Evolutionary conservation across 1,140 invertebrate species (phyloP).

Genomic region (Hyposmocoma kahamanoa): DNA sequence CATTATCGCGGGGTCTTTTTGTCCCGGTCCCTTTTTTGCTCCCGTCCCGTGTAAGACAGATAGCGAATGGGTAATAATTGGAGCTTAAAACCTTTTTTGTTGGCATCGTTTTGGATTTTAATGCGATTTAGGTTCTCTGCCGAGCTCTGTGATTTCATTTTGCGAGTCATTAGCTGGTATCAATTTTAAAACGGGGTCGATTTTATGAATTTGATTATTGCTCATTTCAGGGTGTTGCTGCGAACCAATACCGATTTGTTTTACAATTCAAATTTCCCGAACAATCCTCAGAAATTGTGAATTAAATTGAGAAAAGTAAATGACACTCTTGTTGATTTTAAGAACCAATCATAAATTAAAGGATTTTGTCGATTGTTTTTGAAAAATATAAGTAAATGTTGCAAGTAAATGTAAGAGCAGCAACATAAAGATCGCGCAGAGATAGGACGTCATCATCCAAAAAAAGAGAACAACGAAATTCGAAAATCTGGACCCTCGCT

Average conservation of each 20-base stretch:
- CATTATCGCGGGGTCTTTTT: conserved; percentile 40
- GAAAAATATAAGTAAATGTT: too few species aligned
- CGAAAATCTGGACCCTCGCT: conserved; percentile 3
- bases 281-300: too few species aligned
- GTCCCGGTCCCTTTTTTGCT: conserved; percentile 33
- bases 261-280: too few species aligned
- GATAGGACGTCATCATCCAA: too few species aligned
- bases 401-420: too few species aligned
- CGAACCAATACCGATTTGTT: too few species aligned
- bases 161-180: conserved; percentile 9
- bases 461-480: not conserved
- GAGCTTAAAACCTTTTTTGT: conserved; percentile 33
- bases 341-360: too few species aligned
- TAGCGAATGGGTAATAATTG: conserved; percentile 47
- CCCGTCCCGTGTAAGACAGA: conserved; percentile 38
- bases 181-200: not conserved
- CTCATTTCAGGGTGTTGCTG: not conserved
- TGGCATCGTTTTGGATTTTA: conserved; percentile 15
- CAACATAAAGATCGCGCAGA: too few species aligned
- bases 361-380: too few species aligned
- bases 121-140: conserved; percentile 8
- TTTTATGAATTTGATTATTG: conserved; percentile 3
- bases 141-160: conserved; percentile 6
- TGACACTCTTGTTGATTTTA: too few species aligned
- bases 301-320: too few species aligned